Evolutionary conservation across 2,113 vertebrate species (phyloP), one percentile per base, ranked within the genome.

Genomic region (human (Homo sapiens)): DNA sequence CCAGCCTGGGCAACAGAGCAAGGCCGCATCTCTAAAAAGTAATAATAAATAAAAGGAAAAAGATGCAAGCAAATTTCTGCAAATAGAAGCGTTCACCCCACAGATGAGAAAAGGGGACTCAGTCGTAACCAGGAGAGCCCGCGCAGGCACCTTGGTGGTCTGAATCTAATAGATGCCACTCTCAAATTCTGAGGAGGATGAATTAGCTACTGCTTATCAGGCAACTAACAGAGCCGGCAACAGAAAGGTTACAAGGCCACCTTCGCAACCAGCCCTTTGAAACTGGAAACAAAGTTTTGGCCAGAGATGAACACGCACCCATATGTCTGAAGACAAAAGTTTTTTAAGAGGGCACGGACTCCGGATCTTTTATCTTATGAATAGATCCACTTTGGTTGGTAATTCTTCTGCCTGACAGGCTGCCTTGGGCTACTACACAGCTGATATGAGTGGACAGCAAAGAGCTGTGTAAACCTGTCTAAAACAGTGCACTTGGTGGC

Each of bases 51-150:
- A 64, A 64, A 64, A 64, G 61, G 32, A 68, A 68, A 35, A 68
- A 17, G 16, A 73, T 0, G 3, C 9, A 9, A 52, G 38, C 38
- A 8, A 5, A 3, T 48, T 17, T 64, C 75, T 81, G 85, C 43
- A 20, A 1, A 10, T 0, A 35, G 84, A 35, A 18, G 14, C 1
- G 17, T 3, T 43, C 1, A 35, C n/a, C 9, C 5, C 57, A 18
- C 17, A 0, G 27, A 17, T 1, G 43, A 43, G 3, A 7, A 25
- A 12, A 11, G 38, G 38, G 57, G 0, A 6, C 1, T 13, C 5
- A 4, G 52, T 43, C 35, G 32, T 5, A 6, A 16, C 18, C 1
- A 5, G 17, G 61, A 32, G 27, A 40, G 27, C 35, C 57, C 7
- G 11, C 13, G 35, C 22, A 38, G 32, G 61, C 30, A 6, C 61